Percentiles rank a stretch among this genome's conserved stretches.
Conservation (phyloP, 2,797 vertebrate genomes). For the Acanthurus leucopareius region DNA sequence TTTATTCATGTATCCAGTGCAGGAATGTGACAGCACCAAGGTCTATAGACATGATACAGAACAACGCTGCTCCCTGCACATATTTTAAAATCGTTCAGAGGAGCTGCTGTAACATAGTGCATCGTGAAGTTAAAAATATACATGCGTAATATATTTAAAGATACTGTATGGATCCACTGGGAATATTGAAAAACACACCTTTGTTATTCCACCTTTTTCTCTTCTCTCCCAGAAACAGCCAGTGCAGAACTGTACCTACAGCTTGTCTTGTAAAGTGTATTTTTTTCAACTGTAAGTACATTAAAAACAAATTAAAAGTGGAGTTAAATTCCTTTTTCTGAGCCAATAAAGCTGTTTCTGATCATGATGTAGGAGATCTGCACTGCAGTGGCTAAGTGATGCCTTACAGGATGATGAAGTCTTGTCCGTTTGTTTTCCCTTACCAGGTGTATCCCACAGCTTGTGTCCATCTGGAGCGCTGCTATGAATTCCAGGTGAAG, state of each 20-base stretch:
- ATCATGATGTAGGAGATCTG: neutral
- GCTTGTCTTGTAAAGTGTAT: too few species aligned
- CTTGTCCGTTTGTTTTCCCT: conserved; percentile 12
- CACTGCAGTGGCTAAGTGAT: neutral
- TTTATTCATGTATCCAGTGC: conserved; percentile 43
- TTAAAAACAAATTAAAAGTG: too few species aligned
- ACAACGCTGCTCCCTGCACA: conserved; percentile 26
- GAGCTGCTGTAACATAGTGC: neutral
- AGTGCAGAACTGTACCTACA: too few species aligned
- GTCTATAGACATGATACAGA: conserved; percentile 46
- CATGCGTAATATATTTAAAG: too few species aligned
- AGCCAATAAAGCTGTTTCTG: neutral
- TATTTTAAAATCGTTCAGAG: conserved; percentile 14
- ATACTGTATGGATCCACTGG: neutral
- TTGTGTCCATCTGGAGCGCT: conserved; percentile 38
- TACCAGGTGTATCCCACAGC: conserved; percentile 58
- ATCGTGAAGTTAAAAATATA: neutral
- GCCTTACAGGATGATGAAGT: neutral
- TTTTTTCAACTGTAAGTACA: too few species aligned
- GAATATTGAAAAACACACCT: neutral
- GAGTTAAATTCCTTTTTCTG: neutral
- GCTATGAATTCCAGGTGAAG: conserved; percentile 67
- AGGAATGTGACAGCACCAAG: conserved; percentile 55
- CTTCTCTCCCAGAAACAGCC: too few species aligned
- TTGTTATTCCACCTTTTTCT: neutral